phyloP scores from a whole-genome alignment of 2,113 vertebrate species.

The Xiphophorus hellerii region DNA sequence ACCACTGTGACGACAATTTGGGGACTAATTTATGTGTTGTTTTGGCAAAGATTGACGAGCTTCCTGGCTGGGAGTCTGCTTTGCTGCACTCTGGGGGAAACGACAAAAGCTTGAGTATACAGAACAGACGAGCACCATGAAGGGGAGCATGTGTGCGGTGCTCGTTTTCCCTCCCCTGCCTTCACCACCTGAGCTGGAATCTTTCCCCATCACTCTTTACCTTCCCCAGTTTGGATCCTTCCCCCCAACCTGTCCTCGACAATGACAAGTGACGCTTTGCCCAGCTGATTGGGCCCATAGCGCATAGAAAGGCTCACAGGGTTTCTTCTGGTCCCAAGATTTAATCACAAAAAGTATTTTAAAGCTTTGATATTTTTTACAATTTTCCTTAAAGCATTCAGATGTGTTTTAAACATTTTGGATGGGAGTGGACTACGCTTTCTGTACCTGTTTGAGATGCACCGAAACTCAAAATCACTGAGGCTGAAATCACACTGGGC shows the following conservation, averaged over 20 bases:
- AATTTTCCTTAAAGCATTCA: neutral
- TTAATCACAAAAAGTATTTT: neutral
- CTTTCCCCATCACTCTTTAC: conserved; percentile 44
- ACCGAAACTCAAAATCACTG: conserved; percentile 65
- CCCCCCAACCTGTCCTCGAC: conserved; percentile 44
- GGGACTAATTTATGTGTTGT: conserved; percentile 80
- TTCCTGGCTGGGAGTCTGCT: conserved; percentile 75
- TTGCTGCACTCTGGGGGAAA: conserved; percentile 74
- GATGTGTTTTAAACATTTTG: too few relatives aligned
- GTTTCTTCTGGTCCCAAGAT: neutral
- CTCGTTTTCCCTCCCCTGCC: conserved; percentile 48
- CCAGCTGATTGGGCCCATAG: conserved; percentile 57
- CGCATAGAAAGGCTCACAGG: conserved; percentile 46
- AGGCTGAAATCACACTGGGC: conserved; percentile 74
- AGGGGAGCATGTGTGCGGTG: conserved; percentile 68
- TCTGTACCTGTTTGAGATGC: conserved; percentile 36
- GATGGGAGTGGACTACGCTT: neutral
- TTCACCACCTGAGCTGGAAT: conserved; percentile 70
- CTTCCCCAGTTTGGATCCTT: conserved; percentile 42
- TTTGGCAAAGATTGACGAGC: conserved; percentile 79
- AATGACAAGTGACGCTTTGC: conserved; percentile 70
- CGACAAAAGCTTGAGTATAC: conserved; percentile 76
- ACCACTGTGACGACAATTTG: conserved; percentile 73
- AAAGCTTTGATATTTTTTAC: neutral
- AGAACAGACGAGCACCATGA: conserved; percentile 69